Conservation (phyloP, 2,113 vertebrate genomes). For the Brachionichthys hirsutus region DNA sequence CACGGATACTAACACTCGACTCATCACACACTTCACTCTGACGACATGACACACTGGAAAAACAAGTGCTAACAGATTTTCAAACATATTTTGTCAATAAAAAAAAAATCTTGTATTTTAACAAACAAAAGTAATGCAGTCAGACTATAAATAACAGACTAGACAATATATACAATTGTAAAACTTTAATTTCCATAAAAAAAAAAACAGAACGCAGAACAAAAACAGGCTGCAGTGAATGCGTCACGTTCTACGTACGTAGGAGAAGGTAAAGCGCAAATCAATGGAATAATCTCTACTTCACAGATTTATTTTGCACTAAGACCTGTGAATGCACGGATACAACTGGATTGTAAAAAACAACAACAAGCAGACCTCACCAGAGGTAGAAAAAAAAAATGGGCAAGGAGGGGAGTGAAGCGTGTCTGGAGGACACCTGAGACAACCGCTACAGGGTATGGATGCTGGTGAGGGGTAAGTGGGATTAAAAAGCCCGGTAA, state of each 20-base stretch:
- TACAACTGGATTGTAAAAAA: constrained; percentile 3
- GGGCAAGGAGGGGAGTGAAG: not conserved
- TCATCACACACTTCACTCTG: constrained; percentile 2
- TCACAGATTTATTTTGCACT: constrained; percentile 33
- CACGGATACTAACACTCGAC: not conserved
- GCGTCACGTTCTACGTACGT: constrained; percentile 21
- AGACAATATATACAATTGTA: constrained; percentile 5
- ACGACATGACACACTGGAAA: not conserved
- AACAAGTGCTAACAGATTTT: no score
- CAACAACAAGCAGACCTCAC: constrained; percentile 11
- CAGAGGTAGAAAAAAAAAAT: constrained; percentile 40
- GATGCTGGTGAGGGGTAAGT: constrained; percentile 46
- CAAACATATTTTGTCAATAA: no score
- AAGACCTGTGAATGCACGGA: constrained; percentile 18
- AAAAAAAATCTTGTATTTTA: no score
- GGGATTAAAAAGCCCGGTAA: constrained; percentile 19
- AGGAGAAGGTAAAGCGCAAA: constrained; percentile 20
- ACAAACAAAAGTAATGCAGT: not conserved
- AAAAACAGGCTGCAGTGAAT: constrained; percentile 5
- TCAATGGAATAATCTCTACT: constrained; percentile 5
- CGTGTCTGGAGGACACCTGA: constrained; percentile 48
- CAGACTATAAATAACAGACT: constrained; percentile 3
- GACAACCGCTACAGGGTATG: constrained; percentile 48
- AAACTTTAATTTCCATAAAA: constrained; percentile 54
- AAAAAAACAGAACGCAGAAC: not conserved